Evolutionary conservation across 2,888 invertebrate genomes (phyloP).

Genomic region (Anodontia alba): DNA sequence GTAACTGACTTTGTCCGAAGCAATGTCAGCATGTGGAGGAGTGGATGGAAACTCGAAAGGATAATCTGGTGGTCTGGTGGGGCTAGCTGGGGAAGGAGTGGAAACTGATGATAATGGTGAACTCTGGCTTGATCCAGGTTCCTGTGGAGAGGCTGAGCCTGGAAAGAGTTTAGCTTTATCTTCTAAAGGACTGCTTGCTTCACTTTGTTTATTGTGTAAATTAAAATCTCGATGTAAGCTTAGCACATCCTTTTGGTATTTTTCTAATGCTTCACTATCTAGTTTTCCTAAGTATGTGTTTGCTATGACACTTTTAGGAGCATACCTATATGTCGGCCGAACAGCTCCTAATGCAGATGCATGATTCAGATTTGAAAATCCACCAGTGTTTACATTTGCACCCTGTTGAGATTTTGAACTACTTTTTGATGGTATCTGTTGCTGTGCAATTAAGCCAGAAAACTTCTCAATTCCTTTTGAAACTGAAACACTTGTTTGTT

Average conservation of each 20-base stretch:
- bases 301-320: slow-evolving; percentile 83
- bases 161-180: slow-evolving; percentile 45
- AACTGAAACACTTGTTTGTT: slow-evolving; percentile 55
- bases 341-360: slow-evolving; percentile 57
- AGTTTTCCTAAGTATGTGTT: slow-evolving; percentile 83
- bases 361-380: slow-evolving; percentile 62
- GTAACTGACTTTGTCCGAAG: slow-evolving; percentile 81
- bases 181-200: slow-evolving; percentile 23
- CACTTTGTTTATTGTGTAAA: slow-evolving; percentile 36
- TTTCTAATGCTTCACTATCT: slow-evolving; percentile 76
- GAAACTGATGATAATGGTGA: slow-evolving; percentile 48
- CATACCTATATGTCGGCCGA: slow-evolving; percentile 75
- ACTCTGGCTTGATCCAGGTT: slow-evolving; percentile 39
- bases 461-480: slow-evolving; percentile 61
- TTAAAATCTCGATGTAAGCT: slow-evolving; percentile 72
- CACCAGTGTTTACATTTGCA: slow-evolving; percentile 38
- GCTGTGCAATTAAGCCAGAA: slow-evolving; percentile 47
- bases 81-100: slow-evolving; percentile 55
- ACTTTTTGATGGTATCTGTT: slow-evolving; percentile 22
- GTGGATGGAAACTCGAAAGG: slow-evolving; percentile 67
- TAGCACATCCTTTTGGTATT: slow-evolving; percentile 80
- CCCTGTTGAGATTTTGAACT: slow-evolving; percentile 28
- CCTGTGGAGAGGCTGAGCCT: slow-evolving; percentile 51
- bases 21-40: slow-evolving; percentile 77
- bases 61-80: slow-evolving; percentile 48